Conservation (phyloP, 2,113 vertebrate species). For the Misgurnus mizolepis region DNA sequence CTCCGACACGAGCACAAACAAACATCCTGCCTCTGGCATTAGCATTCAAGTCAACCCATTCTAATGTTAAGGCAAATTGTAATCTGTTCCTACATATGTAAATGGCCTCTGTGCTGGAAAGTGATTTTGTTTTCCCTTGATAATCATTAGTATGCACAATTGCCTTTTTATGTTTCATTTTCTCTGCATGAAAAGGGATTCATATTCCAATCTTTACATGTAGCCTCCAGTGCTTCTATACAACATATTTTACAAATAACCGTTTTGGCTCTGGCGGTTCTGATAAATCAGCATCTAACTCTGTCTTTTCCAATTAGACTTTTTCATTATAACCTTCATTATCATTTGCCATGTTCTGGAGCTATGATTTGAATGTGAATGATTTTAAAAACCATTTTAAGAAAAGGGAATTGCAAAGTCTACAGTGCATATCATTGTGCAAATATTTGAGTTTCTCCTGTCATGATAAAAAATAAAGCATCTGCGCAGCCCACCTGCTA, state of each 20-base stretch:
- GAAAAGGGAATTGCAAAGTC: neutral
- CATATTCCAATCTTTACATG: neutral
- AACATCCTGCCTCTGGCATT: conserved; percentile 7
- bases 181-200: neutral
- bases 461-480: neutral
- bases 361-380: conserved; percentile 19
- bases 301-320: neutral
- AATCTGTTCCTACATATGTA: conserved; percentile 55
- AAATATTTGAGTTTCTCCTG: conserved; percentile 17
- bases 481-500: neutral
- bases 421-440: neutral
- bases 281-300: neutral
- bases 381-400: neutral
- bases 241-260: conserved; percentile 22
- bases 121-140: conserved; percentile 47
- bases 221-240: neutral
- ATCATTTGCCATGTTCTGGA: neutral
- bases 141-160: conserved; percentile 37
- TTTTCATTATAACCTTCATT: neutral
- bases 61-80: conserved; percentile 58
- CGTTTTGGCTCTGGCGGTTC: neutral
- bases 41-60: conserved; percentile 49
- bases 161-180: conserved; percentile 20
- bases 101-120: conserved; percentile 52
- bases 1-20: too few relatives aligned